Percentiles rank a stretch among this genome's conserved stretches.
Conservation (phyloP, 2,888 invertebrate species). For the Trichogramma dendrolimi region DNA sequence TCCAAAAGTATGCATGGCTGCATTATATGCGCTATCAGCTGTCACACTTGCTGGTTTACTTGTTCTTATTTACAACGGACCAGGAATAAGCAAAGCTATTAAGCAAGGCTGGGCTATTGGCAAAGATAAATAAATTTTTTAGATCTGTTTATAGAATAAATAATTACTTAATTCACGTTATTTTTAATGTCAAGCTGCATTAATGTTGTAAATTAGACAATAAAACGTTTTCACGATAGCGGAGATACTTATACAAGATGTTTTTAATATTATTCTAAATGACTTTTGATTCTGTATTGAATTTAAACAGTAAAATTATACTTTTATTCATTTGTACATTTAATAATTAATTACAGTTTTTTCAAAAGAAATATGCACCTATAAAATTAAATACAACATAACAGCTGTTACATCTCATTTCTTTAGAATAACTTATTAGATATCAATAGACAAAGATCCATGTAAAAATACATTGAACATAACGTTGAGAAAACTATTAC, state of each 20-base stretch:
- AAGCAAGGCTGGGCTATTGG: slow-evolving; percentile 69
- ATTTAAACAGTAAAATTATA: slow-evolving; percentile 23
- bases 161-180: not conserved
- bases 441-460: too few relatives aligned
- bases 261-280: slow-evolving; percentile 8
- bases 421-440: too few relatives aligned
- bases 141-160: not conserved
- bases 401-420: too few relatives aligned
- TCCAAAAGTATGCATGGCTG: slow-evolving; percentile 67
- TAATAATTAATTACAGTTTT: not conserved
- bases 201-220: slow-evolving; percentile 13
- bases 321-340: slow-evolving; percentile 19
- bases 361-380: too few relatives aligned
- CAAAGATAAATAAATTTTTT: slow-evolving; percentile 24
- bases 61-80: slow-evolving; percentile 76
- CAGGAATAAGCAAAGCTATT: slow-evolving; percentile 71
- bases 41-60: slow-evolving; percentile 75
- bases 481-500: too few relatives aligned
- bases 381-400: too few relatives aligned
- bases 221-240: slow-evolving; percentile 18
- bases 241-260: slow-evolving; percentile 1
- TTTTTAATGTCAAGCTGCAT: slow-evolving; percentile 1
- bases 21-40: slow-evolving; percentile 67
- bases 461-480: too few relatives aligned
- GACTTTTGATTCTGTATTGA: slow-evolving; percentile 20